Base-by-base conservation (phyloP, 2,888 invertebrate genomes). In the Eupithecia tripunctaria region DNA sequence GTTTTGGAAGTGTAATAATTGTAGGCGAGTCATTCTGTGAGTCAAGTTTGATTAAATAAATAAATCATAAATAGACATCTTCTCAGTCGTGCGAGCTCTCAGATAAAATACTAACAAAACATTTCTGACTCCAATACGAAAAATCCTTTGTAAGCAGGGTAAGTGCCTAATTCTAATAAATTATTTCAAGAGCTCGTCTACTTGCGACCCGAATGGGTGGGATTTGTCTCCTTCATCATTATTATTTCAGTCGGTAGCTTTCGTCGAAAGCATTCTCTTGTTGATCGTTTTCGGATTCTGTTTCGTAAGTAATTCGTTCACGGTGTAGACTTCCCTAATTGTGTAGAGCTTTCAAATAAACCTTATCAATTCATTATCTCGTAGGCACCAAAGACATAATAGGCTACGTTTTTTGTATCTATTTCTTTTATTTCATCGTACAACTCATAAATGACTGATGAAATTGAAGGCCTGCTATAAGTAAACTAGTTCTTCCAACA, bases 201-300 rank as follows among this genome's bases (percentile, higher is more conserved):
- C 71, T 75, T 69, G 73, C 71, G 71, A 74, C 67, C 67, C 70
- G 15, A 64, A 38, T 70, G 67, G 70, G 59, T 66, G 43, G 56
- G 38, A 67, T 25, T 32, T 41, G 70, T 67, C 66, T 69, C 59
- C 67, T 73, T 60, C 60, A 63, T 73, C 74, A 76, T 78, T 77
- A 76, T 77, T 78, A 76, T 77, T 76, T 73, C 70, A 77, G 75
- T 12, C 25, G 68, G 41, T 67, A 64, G 64, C n/a, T 64, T 64
- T 51, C 67, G 67, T 65, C 69, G 51, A 78, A 73, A 73, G 78
- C 70, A 71, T 71, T 69, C 67, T 68, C 41, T 69, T 64, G 73
- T 70, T 62, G 68, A 72, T 67, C 69, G 74, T 47, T 72, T 70
- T 76, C 36, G 25, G 68, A 72, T 72, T 72, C 68, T 70, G 43